Evolutionary conservation across 2,888 invertebrate species (phyloP), one percentile per base, ranked within the genome.

Genomic region (Drosophila peninsularis): DNA sequence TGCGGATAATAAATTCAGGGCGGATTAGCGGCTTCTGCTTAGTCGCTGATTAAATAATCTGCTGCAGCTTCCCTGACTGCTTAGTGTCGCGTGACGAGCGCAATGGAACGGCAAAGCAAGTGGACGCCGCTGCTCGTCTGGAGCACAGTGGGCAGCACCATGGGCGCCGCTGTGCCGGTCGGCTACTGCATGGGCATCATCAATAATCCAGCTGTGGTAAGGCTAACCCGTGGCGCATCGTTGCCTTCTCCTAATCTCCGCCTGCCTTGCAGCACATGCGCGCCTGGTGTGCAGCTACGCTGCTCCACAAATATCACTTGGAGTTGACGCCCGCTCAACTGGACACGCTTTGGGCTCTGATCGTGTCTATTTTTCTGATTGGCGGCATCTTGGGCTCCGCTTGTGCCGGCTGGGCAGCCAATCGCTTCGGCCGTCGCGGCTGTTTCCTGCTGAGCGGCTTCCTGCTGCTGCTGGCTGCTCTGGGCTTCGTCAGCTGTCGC

Each of bases 381-480:
- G 98, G 98, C 13, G 98, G 97, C 27, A 96, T 97, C 77, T 93
- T 95, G n/a, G 98, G 98, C 0, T 97, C 97, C 4, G 93, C 97
- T 34, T 92, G 95, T 0, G 96, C 97, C 0, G 96, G 96, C 24
- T 94, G 94, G 88, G 90, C 96, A n/a, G 96, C 96, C 13, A 94
- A 96, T 91, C 94, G 92, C 71, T 92, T 95, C 53, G 97, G 97
- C 54, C 68, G 80, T 14, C 84, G 67, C 0, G 78, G 82, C 9
- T 82, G 85, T n/a, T 57, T 82, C 5, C 32, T 78, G 32, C 21
- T 78, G 5, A 74, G 80, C n/a, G 82, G 85, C 0, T 34, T 1
- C 1, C 50, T 80, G 6, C 49, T 81, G 17, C 49, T 65, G 0
- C 24, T 82, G 39, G 64, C 69, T 4, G 79, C 71, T 2, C 77